Evolutionary conservation across 2,888 invertebrate species (phyloP).

Genomic region (Acleris emargana): DNA sequence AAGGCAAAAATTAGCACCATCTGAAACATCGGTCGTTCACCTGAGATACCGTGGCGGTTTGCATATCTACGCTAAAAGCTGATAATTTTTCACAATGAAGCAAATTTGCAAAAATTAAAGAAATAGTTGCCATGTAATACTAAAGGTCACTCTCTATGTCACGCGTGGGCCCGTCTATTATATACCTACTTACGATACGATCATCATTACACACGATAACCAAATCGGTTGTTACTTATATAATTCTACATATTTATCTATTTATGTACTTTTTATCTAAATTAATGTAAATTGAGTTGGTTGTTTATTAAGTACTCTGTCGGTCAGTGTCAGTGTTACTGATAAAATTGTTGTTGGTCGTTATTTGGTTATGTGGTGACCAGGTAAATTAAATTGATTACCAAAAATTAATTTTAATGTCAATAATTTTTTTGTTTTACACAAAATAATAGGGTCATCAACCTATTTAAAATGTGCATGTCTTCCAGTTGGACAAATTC

Average conservation of each 20-base stretch:
- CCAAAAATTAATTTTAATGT: too few species aligned
- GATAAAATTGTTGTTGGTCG: constrained; percentile 14
- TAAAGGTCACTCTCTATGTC: constrained; percentile 29
- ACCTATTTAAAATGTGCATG: too few species aligned
- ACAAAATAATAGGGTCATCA: too few species aligned
- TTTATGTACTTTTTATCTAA: constrained; percentile 34
- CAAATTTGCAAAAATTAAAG: constrained; percentile 7
- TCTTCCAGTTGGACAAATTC: too few species aligned
- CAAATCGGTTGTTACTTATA: neutral
- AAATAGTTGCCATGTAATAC: constrained; percentile 15
- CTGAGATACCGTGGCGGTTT: constrained; percentile 42
- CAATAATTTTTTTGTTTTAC: too few species aligned
- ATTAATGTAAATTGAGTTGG: constrained; percentile 29
- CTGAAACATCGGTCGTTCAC: constrained; percentile 70
- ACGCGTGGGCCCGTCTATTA: constrained; percentile 13
- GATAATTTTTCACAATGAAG: constrained; percentile 10
- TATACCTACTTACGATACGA: neutral
- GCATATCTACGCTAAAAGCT: constrained; percentile 29
- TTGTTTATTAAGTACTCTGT: constrained; percentile 29
- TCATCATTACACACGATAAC: neutral
- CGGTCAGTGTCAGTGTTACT: constrained; percentile 3
- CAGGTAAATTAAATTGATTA: too few species aligned
- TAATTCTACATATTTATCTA: constrained; percentile 25
- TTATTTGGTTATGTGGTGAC: constrained; percentile 9
- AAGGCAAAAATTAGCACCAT: constrained; percentile 70